Base-by-base conservation (phyloP, 2,797 vertebrate genomes). In the Liparis tanakae region DNA sequence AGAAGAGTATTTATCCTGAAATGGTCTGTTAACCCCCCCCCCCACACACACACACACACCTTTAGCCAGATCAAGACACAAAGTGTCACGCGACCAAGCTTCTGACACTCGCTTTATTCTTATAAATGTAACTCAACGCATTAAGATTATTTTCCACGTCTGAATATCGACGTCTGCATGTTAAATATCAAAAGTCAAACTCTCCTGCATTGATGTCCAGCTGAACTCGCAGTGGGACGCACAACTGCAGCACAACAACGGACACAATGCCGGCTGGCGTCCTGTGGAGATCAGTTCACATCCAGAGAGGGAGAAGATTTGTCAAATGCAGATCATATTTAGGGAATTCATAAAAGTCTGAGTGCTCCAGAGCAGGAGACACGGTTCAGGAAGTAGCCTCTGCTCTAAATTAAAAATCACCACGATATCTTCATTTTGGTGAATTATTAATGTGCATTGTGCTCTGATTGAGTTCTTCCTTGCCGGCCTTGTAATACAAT, bases 161-260 rank as follows among this genome's bases (percentile, higher is more conserved):
- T 20, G 36, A 72, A 2, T 59, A 20, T 76, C 39, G 66, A 69
- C 33, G 22, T 39, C 7, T 39, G 1, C 59, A 6, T 30, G 43
- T 39, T 48, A 70, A 67, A 78, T 64, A 71, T 75, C 25, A 30
- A 76, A 43, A 76, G 69, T 44, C 8, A 51, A 50, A 36, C 48
- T 48, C 30, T 22, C 57, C 55, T 57, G 61, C 56, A 41, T 51
- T 66, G 59, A 76, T 56, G 61, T 75, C 58, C 72, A 61, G 68
- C 64, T 64, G 63, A 60, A 72, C 60, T 58, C 68, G 36, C 76
- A 69, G 71, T 4, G 39, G 56, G 75, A 61, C 44, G 37, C 51
- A 41, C 46, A 20, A 13, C 50, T 10, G 34, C 56, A 53, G 53
- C 43, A 67, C 39, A 75, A 43, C 63, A 57, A 56, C 41, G 57